Percentiles rank a stretch among this genome's conserved stretches.
These are phyloP conservation scores for Laothoe populi DNA, from an alignment of 2,888 invertebrate species.

Conservation along the genomic window DNA sequence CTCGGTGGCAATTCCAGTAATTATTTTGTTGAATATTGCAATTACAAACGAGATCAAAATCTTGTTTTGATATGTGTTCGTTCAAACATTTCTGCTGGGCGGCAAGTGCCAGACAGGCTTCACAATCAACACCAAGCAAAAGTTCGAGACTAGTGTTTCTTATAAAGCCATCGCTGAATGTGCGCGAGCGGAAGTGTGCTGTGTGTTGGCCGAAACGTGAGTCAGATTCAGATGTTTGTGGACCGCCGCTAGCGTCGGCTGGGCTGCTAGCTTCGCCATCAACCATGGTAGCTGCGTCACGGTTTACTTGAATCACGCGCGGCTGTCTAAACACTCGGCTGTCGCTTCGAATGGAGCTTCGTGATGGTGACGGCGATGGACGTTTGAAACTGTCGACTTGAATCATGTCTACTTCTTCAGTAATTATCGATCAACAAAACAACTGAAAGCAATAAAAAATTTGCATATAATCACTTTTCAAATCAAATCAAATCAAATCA, in stretches of 20 bases:
- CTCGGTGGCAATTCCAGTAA: conserved; percentile 70
- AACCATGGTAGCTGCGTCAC: conserved; percentile 81
- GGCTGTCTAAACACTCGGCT: conserved; percentile 75
- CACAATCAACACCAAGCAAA: conserved; percentile 80
- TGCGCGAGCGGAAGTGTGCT: conserved; percentile 76
- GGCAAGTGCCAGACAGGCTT: conserved; percentile 78
- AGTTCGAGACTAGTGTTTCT: conserved; percentile 80
- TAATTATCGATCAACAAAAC: conserved; percentile 3
- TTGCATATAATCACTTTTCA: conserved; percentile 5
- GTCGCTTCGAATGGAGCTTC: conserved; percentile 77
- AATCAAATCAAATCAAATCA: too few species aligned
- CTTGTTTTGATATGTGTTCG: conserved; percentile 72
- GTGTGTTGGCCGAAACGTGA: conserved; percentile 59
- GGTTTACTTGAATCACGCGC: conserved; percentile 79
- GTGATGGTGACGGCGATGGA: conserved; percentile 79
- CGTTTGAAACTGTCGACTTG: conserved; percentile 76
- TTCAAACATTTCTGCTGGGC: conserved; percentile 71
- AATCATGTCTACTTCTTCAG: conserved; percentile 59
- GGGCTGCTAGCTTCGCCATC: conserved; percentile 63
- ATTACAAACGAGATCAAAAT: conserved; percentile 78
- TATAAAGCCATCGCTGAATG: conserved; percentile 81
- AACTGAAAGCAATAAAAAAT: conserved; percentile 27
- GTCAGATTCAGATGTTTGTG: conserved; percentile 40
- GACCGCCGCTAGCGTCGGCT: conserved; percentile 26
- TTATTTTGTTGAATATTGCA: conserved; percentile 78